phyloP scores from a whole-genome alignment of 2,888 invertebrate genomes.

The Alcis repandata region DNA sequence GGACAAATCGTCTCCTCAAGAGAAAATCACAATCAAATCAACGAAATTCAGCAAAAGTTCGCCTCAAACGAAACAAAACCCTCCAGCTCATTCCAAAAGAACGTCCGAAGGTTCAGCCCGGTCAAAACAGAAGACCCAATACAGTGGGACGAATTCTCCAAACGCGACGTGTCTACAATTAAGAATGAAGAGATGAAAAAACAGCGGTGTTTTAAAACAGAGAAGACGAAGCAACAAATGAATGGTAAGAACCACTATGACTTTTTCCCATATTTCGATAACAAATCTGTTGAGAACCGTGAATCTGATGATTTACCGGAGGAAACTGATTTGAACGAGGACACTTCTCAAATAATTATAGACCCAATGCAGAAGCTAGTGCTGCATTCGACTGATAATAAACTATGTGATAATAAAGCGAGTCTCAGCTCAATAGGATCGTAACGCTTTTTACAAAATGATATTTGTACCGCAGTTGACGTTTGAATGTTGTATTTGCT shows the following conservation, averaged over 20 bases:
- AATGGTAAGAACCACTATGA: constrained; percentile 79
- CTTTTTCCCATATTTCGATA: constrained; percentile 82
- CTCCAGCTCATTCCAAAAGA: constrained; percentile 70
- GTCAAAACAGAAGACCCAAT: constrained; percentile 2
- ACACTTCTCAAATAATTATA: constrained; percentile 81
- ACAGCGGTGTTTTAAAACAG: constrained; percentile 64
- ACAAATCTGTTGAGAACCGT: constrained; percentile 66
- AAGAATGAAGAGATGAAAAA: constrained; percentile 71
- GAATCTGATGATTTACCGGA: constrained; percentile 40
- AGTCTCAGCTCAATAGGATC: constrained; percentile 83
- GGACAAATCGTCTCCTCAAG: constrained; percentile 81
- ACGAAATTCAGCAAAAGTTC: constrained; percentile 81
- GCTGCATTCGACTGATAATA: constrained; percentile 85
- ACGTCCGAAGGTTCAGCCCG: not conserved
- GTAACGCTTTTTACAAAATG: constrained; percentile 70
- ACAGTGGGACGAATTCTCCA: constrained; percentile 81
- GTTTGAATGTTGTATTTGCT: constrained; percentile 65
- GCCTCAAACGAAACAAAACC: constrained; percentile 74
- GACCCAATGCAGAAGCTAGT: constrained; percentile 85
- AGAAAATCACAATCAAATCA: constrained; percentile 82
- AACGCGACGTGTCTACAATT: constrained; percentile 74
- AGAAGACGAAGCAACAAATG: constrained; percentile 63
- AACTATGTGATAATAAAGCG: constrained; percentile 84
- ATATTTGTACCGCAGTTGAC: constrained; percentile 68
- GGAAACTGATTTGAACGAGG: constrained; percentile 58